phyloP scores from a whole-genome alignment of 2,888 invertebrate species.

The Seladonia tumulorum region DNA sequence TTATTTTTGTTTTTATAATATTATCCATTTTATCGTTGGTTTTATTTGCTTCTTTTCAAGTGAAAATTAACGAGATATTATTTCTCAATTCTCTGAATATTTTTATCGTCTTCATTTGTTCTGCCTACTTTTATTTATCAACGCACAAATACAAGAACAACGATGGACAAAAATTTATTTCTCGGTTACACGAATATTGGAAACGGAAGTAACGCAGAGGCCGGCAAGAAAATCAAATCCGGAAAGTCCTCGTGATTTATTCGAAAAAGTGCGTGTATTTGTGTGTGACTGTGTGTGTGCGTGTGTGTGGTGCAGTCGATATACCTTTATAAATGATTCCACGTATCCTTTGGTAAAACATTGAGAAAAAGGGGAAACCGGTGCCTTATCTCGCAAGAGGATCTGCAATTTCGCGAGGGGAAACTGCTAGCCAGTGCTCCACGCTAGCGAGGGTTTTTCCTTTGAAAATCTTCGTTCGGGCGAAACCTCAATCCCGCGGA shows the following conservation, averaged over 20 bases:
- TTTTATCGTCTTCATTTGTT: too few species aligned
- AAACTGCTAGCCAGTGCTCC: not conserved
- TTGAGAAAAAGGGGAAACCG: not conserved
- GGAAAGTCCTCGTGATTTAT: conserved; percentile 35
- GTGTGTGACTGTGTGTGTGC: not conserved
- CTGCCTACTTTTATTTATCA: too few species aligned
- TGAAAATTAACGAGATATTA: too few species aligned
- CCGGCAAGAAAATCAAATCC: conserved; percentile 6
- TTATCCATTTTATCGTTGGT: too few species aligned
- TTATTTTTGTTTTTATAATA: too few species aligned
- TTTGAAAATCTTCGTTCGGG: conserved; percentile 8
- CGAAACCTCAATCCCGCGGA: not conserved
- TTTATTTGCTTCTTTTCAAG: too few species aligned
- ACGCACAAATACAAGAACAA: not conserved
- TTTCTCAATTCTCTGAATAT: too few species aligned
- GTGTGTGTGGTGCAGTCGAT: conserved; percentile 7
- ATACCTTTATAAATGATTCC: conserved; percentile 36
- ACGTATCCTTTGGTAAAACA: conserved; percentile 10
- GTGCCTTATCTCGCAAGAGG: not conserved
- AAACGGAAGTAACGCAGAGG: not conserved
- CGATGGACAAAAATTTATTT: not conserved
- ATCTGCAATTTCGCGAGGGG: conserved; percentile 15
- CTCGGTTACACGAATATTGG: conserved; percentile 8
- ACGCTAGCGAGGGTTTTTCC: not conserved
- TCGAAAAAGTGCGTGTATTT: not conserved